These are phyloP conservation scores for Camponotus vicinus DNA, from an alignment of 1,140 invertebrate species.

Conservation along the genomic window DNA sequence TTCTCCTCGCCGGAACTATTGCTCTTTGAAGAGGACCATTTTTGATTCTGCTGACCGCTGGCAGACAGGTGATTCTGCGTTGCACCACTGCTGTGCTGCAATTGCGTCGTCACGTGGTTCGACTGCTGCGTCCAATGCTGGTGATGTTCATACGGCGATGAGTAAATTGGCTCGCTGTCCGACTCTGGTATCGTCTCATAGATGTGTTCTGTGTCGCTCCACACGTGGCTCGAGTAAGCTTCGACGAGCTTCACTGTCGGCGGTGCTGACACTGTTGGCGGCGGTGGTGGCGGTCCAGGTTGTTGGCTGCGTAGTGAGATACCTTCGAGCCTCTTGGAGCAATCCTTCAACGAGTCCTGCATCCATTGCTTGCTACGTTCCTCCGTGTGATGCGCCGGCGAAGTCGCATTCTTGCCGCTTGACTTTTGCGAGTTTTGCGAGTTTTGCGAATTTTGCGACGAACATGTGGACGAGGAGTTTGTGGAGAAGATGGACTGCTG, in stretches of 20 bases:
- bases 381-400: conserved; percentile 66
- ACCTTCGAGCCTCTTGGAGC: conserved; percentile 79
- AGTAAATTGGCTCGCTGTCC: conserved; percentile 89
- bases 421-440: conserved; percentile 76
- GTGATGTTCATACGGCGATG: conserved; percentile 88
- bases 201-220: conserved; percentile 88
- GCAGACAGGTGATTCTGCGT: conserved; percentile 31
- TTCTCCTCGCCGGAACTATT: conserved; percentile 88
- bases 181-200: conserved; percentile 91
- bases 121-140: conserved; percentile 71
- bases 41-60: conserved; percentile 70
- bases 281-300: conserved; percentile 34
- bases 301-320: conserved; percentile 76
- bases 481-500: conserved; percentile 59
- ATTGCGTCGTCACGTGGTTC: conserved; percentile 53
- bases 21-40: conserved; percentile 85
- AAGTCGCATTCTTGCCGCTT: conserved; percentile 66
- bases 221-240: conserved; percentile 80
- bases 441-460: conserved; percentile 76
- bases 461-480: conserved; percentile 73
- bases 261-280: background rate
- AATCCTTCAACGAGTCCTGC: conserved; percentile 80
- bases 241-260: conserved; percentile 77
- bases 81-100: conserved; percentile 44
- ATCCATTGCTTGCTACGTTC: conserved; percentile 75